Conservation (phyloP, 2,113 vertebrate genomes). For the Etheostoma spectabile region DNA sequence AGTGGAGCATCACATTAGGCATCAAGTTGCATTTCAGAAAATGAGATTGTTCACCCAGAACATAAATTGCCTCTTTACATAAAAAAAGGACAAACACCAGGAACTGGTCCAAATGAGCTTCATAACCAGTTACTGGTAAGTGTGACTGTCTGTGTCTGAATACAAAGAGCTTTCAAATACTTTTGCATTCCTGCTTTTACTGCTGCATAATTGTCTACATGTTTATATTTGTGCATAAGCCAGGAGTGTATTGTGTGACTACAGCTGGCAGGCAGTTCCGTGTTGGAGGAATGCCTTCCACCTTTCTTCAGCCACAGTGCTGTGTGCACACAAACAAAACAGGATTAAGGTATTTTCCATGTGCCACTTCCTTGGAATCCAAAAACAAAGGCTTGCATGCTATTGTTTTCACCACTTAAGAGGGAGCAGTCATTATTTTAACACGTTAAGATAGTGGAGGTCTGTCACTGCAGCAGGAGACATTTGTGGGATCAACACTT, state of each 20-base stretch:
- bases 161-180: neutral
- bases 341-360: constrained; percentile 10
- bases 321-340: constrained; percentile 33
- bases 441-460: neutral
- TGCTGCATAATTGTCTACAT: neutral
- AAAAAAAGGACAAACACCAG: constrained; percentile 3
- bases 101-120: neutral
- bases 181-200: neutral
- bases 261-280: constrained; percentile 5
- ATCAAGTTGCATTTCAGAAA: neutral
- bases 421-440: neutral
- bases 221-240: neutral
- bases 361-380: constrained; percentile 6
- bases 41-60: constrained; percentile 26
- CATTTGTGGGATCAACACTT: neutral
- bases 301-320: constrained; percentile 24
- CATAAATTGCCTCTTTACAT: constrained; percentile 10
- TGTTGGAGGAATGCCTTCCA: constrained; percentile 35
- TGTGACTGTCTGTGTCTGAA: neutral
- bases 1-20: neutral
- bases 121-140: neutral
- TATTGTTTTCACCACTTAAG: constrained; percentile 2
- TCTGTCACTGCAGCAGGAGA: neutral
- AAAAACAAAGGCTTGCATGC: neutral
- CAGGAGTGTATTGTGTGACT: constrained; percentile 10